Evolutionary conservation across 35 echinoderm and acorn worm genomes (phyloP).

Genomic region (Stichopus chloronotus): DNA sequence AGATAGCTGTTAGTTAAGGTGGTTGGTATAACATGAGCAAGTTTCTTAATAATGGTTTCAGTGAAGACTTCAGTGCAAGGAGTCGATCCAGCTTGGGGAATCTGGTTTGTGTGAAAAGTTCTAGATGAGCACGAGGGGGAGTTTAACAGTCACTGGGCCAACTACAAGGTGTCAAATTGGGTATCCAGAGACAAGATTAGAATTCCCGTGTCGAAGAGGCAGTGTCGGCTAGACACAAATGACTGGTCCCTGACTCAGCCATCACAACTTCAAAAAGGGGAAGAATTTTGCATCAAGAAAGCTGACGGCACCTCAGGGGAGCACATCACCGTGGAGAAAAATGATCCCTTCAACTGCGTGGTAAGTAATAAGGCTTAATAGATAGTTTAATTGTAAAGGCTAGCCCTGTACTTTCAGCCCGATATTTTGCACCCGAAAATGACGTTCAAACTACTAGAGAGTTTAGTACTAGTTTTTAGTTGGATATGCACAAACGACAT

Average conservation of each 20-base stretch:
- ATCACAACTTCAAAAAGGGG: background rate
- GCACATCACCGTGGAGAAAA: background rate
- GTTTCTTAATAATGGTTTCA: no score
- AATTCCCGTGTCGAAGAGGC: background rate
- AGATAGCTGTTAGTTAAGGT: no score
- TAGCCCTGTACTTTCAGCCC: no score
- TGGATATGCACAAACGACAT: no score
- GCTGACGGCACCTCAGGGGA: constrained; percentile 1
- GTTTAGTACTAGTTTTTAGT: no score
- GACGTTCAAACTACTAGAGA: no score
- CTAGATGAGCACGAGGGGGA: background rate
- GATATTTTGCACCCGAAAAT: no score
- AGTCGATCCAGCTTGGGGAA: constrained; percentile 17
- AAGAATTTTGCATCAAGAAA: background rate
- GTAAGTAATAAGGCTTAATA: constrained; percentile 22
- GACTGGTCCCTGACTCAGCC: background rate
- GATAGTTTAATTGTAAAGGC: no score
- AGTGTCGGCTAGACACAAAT: background rate
- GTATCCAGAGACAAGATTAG: background rate
- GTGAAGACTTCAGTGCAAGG: no score
- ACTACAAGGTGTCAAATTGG: background rate
- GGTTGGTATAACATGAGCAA: no score
- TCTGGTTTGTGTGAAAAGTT: constrained; percentile 4
- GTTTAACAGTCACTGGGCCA: background rate
- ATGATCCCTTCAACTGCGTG: constrained; percentile 19